Evolutionary conservation across 2,888 invertebrate species (phyloP).

Genomic region (Tuta absoluta): DNA sequence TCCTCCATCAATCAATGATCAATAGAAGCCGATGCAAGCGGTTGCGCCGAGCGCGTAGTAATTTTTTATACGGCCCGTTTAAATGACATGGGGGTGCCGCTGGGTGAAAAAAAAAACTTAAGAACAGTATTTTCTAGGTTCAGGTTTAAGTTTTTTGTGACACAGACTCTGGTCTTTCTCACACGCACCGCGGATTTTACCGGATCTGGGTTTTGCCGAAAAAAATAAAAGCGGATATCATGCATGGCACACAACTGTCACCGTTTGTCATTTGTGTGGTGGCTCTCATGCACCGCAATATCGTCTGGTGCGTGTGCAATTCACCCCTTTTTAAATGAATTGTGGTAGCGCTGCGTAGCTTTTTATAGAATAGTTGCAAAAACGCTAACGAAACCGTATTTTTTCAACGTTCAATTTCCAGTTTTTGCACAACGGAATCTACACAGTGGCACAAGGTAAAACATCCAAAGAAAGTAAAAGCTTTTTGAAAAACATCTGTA

Average conservation of each 20-base stretch:
- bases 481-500: neutral
- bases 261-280: too few relatives aligned
- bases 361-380: neutral
- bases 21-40: conserved; percentile 2
- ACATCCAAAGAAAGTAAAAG: neutral
- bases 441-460: neutral
- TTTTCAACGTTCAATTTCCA: neutral
- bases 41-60: neutral
- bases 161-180: too few relatives aligned
- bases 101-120: too few relatives aligned
- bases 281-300: too few relatives aligned
- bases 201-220: too few relatives aligned
- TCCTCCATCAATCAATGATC: conserved; percentile 2
- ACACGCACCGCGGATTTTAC: too few relatives aligned
- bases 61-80: neutral
- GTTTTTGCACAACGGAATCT: neutral
- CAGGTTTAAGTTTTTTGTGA: too few relatives aligned
- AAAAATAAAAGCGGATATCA: too few relatives aligned
- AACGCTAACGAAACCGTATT: conserved; percentile 1
- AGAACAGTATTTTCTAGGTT: too few relatives aligned
- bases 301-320: too few relatives aligned
- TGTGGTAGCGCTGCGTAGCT: neutral
- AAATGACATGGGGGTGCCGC: too few relatives aligned
- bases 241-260: too few relatives aligned
- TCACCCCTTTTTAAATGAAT: neutral